A percentile compares a stretch with the other conserved stretches of the same genome.
Evolutionary conservation across 2,797 vertebrate species (phyloP).

Genomic region (Chiroxiphia lanceolata): DNA sequence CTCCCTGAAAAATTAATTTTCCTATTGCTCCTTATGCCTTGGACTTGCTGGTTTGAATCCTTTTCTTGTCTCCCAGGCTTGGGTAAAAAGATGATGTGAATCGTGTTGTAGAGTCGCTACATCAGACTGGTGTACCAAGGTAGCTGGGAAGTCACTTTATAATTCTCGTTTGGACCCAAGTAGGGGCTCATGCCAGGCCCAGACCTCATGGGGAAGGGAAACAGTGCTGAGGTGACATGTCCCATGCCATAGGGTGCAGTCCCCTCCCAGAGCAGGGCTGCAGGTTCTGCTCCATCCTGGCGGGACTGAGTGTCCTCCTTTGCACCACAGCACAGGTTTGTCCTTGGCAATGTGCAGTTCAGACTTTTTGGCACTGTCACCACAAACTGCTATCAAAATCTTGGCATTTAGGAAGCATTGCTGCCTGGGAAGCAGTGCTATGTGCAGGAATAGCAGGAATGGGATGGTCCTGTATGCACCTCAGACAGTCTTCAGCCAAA

Average conservation of each 20-base stretch:
- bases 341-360: not conserved
- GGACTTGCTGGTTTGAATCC: not conserved
- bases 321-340: not conserved
- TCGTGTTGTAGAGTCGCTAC: not conserved
- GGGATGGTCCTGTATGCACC: accelerated
- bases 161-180: not conserved
- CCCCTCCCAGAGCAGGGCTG: not conserved
- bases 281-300: not conserved
- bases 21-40: not conserved
- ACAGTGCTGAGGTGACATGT: not conserved
- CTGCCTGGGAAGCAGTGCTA: not conserved
- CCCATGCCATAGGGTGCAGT: not conserved
- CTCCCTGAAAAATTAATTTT: not conserved
- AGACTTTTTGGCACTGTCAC: not conserved
- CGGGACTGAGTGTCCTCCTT: not conserved
- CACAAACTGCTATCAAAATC: not conserved
- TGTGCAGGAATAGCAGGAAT: not conserved
- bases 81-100: not conserved
- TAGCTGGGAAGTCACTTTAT: not conserved
- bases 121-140: not conserved
- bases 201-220: not conserved
- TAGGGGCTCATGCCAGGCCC: not conserved
- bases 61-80: not conserved
- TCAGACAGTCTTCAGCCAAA: not conserved
- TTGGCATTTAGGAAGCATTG: not conserved